Conservation (phyloP, 1,140 invertebrate species). For the Ceratina japonica region DNA sequence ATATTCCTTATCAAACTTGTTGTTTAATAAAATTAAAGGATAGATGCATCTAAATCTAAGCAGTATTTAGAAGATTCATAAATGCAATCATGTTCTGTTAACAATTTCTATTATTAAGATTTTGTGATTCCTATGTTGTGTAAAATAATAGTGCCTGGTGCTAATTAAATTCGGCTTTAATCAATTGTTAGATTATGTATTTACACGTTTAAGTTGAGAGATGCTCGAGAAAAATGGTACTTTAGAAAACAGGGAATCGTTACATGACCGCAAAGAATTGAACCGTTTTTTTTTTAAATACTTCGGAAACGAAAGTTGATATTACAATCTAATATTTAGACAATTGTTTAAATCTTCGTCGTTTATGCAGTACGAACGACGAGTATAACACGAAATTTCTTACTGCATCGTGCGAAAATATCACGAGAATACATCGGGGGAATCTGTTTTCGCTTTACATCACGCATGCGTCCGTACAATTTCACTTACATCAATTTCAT, state of each 20-base stretch:
- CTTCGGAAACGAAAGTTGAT: background rate
- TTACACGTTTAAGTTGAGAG: conserved; percentile 32
- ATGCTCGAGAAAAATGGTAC: background rate
- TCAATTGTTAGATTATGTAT: conserved; percentile 24
- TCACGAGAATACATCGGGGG: background rate
- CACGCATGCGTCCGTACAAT: conserved; percentile 25
- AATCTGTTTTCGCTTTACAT: conserved; percentile 1
- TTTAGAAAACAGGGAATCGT: background rate
- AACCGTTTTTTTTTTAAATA: background rate
- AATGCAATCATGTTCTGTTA: background rate
- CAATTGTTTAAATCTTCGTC: background rate
- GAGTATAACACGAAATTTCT: background rate
- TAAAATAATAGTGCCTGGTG: conserved; percentile 18
- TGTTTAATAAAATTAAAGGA: background rate
- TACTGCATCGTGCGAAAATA: conserved; percentile 19
- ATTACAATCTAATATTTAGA: background rate
- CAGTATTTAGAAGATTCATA: conserved; percentile 7
- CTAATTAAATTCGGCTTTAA: background rate
- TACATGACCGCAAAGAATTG: background rate
- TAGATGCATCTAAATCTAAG: conserved; percentile 8
- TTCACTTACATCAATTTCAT: background rate
- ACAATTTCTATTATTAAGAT: background rate
- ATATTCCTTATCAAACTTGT: background rate
- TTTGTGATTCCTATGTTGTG: background rate
- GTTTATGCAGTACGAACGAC: background rate